phyloP scores from a whole-genome alignment of 2,797 vertebrate species.

The Limosa lapponica region DNA sequence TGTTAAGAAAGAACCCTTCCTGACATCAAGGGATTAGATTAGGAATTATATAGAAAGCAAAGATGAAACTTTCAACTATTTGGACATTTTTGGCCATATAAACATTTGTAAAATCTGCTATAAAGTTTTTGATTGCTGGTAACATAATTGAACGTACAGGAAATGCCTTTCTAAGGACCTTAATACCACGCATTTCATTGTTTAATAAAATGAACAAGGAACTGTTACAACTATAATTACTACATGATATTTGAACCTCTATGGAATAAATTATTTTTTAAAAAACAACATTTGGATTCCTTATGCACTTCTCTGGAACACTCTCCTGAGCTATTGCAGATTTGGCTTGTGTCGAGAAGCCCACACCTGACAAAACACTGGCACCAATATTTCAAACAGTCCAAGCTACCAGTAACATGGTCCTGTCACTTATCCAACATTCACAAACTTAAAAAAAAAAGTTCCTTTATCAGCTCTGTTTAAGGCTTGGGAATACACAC shows the following conservation, averaged over 20 bases:
- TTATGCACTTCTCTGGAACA: slow-evolving; percentile 65
- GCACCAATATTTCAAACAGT: slow-evolving; percentile 76
- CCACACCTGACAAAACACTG: slow-evolving; percentile 89
- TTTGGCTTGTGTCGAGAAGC: slow-evolving; percentile 69
- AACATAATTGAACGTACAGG: slow-evolving; percentile 23
- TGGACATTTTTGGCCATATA: slow-evolving; percentile 16
- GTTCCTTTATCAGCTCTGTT: slow-evolving; percentile 71
- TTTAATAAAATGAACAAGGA: slow-evolving; percentile 62
- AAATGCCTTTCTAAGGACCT: slow-evolving; percentile 38
- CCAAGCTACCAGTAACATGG: slow-evolving; percentile 72
- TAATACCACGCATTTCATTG: slow-evolving; percentile 29
- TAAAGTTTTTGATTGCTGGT: slow-evolving; percentile 25
- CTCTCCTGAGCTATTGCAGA: slow-evolving; percentile 76
- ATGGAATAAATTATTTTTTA: slow-evolving; percentile 50
- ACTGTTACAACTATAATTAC: slow-evolving; percentile 44
- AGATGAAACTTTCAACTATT: not conserved
- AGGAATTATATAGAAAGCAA: slow-evolving; percentile 44
- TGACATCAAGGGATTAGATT: slow-evolving; percentile 28
- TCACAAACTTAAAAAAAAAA: slow-evolving; percentile 16
- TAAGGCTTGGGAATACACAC: slow-evolving; percentile 58
- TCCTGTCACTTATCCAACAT: slow-evolving; percentile 72
- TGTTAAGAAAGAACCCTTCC: not conserved
- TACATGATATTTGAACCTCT: slow-evolving; percentile 50
- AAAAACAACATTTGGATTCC: slow-evolving; percentile 67
- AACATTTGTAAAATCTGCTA: not conserved